Evolutionary conservation across 2,797 vertebrate species (phyloP), one percentile per base, ranked within the genome.

Genomic region (Micromesistius poutassou): DNA sequence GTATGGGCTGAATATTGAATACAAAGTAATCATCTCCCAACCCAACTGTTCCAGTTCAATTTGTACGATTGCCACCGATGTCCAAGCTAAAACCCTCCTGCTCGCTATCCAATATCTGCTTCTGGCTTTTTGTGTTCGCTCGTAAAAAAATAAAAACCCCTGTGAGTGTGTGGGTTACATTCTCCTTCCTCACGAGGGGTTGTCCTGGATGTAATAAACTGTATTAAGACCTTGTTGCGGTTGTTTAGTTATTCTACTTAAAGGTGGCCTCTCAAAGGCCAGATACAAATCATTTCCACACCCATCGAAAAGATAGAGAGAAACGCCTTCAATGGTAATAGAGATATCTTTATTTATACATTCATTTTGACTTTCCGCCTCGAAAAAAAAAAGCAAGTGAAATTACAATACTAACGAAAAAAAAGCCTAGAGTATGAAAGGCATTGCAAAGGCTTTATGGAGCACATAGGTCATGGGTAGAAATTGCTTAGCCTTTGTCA

Each of bases 401-500:
- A 70, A 70, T 28, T 28, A 70, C 28, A 70, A 70, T 70, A 2
- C 2, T 30, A 28, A 30, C 3, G 66, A 70, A 70, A 30, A 2
- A 30, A 78, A 86, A 84, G 25, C 19, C 25, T 68, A 72, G 80
- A 28, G 82, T 85, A 79, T 80, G 86, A 79, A 79, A 84, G 81
- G 85, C 88, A 87, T 89, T 85, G 85, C 86, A 75, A 81, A 30
- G 73, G 62, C 77, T 86, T 92, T 90, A 85, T 82, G 83, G 79
- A 83, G 79, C 83, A 84, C 84, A 80, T 81, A 86, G 89, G 87
- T 91, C 90, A 89, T 78, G 68, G 83, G 85, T 76, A 82, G 85
- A 82, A 78, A 80, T 77, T 77, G 79, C 76, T 83, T 82, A 78
- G 82, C 73, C 76, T 80, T 68, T 55, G 76, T 77, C 77, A 84